Evolutionary conservation across 2,113 vertebrate species (phyloP), one percentile per base, ranked within the genome.

Genomic region (Meles meles): DNA sequence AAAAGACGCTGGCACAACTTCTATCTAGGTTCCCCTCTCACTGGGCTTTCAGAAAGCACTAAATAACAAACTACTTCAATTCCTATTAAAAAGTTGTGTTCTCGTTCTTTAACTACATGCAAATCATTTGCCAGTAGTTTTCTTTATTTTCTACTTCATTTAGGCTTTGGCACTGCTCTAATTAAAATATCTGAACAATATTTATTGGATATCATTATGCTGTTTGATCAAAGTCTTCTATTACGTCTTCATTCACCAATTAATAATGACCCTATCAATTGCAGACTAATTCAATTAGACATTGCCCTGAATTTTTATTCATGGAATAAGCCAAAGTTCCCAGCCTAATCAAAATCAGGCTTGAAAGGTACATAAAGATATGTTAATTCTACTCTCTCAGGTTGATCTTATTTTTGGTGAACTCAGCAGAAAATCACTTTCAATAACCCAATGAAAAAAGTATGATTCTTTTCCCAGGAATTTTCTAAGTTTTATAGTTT

Each of bases 251-350:
- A 93, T 95, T 97, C 97, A 96, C 74, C 55, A 97, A 96, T 83
- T 98, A 98, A 97, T 97, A 98, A 98, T 97, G 96, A 98, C 88
- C 84, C 93, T 98, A 96, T 97, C 93, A 97, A 94, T 88, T 29
- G 27, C 44, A 98, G 88, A 88, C 67, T 98, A 98, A 98, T 98
- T 98, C 88, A 92, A 61, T 97, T 94, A 94, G 84, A 67, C 37
- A 96, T 13, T 0, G 79, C 57, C 57, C 49, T 98, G 88, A 98
- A 97, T 97, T 97, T 79, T 97, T 76, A 92, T 91, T 97, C 81
- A 65, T 2, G 65, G 85, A 92, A 94, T 97, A 90, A 97, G 49
- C 86, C 95, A 86, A 97, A 97, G 42, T 69, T 97, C 86, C 82
- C 74, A 91, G 44, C 63, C 90, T 97, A 97, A 97, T 98, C 98